Percentiles rank a stretch among this genome's conserved stretches.
These are phyloP conservation scores for Ambastaia sidthimunki DNA, from an alignment of 2,797 vertebrate species.

Conservation along the genomic window DNA sequence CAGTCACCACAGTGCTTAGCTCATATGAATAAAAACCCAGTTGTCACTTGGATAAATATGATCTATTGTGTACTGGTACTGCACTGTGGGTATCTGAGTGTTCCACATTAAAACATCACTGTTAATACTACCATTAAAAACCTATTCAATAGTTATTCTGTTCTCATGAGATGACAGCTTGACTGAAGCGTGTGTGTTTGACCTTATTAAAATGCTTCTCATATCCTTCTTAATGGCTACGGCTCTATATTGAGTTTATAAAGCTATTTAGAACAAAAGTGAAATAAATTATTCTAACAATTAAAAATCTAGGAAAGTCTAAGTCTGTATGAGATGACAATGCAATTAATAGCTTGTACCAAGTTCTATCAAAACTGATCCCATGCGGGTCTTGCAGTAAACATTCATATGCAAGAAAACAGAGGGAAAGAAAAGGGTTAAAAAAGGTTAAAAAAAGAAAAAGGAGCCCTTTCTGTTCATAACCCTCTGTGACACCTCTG, in stretches of 20 bases:
- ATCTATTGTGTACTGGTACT: background rate
- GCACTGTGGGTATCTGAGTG: background rate
- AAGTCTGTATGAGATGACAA: conserved; percentile 55
- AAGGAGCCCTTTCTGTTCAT: conserved; percentile 60
- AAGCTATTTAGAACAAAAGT: conserved; percentile 64
- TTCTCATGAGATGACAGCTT: background rate
- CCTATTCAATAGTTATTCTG: conserved; percentile 18
- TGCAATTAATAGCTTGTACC: conserved; percentile 54
- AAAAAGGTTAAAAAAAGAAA: conserved; percentile 40
- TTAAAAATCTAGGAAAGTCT: conserved; percentile 59
- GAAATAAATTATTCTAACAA: conserved; percentile 80
- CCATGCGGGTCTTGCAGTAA: conserved; percentile 55
- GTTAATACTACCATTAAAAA: conserved; percentile 30
- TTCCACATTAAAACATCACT: conserved; percentile 25
- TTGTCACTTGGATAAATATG: background rate
- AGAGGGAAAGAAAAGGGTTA: conserved; percentile 12
- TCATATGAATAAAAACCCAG: background rate
- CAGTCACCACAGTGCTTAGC: background rate
- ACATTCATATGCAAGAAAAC: conserved; percentile 51
- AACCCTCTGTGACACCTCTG: conserved; percentile 51
- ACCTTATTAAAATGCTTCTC: conserved; percentile 28
- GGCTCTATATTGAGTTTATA: conserved; percentile 58
- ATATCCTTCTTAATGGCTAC: conserved; percentile 12
- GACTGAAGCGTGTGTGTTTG: conserved; percentile 32
- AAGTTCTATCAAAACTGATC: conserved; percentile 45